Conservation (phyloP, 2,888 invertebrate species). For the Oligia strigilis region DNA sequence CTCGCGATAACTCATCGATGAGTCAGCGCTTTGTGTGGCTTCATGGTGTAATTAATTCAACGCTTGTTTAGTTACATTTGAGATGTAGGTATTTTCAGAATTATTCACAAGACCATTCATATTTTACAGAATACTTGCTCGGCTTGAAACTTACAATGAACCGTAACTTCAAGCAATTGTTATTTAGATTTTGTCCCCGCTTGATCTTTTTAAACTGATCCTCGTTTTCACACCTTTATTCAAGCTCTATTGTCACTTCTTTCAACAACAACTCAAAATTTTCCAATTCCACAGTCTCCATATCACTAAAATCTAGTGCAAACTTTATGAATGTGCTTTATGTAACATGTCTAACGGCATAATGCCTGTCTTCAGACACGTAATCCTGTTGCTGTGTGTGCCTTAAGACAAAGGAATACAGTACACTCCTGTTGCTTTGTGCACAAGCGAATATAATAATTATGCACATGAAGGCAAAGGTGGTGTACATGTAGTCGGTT, state of each 20-base stretch:
- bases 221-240: not conserved
- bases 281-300: not conserved
- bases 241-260: not conserved
- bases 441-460: slow-evolving; percentile 4
- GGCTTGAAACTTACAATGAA: not conserved
- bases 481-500: too few relatives aligned
- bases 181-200: not conserved
- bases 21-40: not conserved
- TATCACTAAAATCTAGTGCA: not conserved
- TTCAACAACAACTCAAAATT: not conserved
- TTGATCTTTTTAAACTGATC: not conserved
- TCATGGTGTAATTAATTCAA: too few relatives aligned
- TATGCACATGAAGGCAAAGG: not conserved
- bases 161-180: not conserved
- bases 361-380: slow-evolving; percentile 3
- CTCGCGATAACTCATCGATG: not conserved
- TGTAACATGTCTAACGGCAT: not conserved
- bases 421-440: not conserved
- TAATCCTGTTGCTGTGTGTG: slow-evolving; percentile 4
- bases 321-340: slow-evolving; percentile 10
- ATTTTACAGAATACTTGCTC: not conserved
- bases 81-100: not conserved
- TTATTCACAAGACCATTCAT: not conserved
- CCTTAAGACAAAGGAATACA: slow-evolving; percentile 29
- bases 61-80: too few relatives aligned